These are phyloP conservation scores for Marmota monax DNA, from an alignment of 2,113 vertebrate genomes.

Conservation along the genomic window DNA sequence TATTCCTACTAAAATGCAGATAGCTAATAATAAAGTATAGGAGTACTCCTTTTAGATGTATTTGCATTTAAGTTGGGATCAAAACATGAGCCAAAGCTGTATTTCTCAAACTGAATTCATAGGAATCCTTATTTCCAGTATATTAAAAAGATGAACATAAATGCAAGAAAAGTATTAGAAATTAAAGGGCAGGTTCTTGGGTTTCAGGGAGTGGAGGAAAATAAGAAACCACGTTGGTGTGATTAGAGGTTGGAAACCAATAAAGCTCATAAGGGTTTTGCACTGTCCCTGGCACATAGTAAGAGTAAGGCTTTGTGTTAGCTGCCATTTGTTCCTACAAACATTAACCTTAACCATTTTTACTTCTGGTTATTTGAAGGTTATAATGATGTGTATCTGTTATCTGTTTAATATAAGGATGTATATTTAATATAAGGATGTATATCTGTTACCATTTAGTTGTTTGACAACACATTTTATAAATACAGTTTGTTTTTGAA, in stretches of 20 bases:
- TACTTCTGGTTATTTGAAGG: not conserved
- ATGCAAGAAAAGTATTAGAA: not conserved
- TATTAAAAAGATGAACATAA: not conserved
- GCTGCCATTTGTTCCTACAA: not conserved
- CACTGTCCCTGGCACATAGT: not conserved
- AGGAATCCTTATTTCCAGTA: not conserved
- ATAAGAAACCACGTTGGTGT: not conserved
- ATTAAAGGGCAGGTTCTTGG: not conserved
- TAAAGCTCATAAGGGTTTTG: not conserved
- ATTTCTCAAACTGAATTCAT: not conserved
- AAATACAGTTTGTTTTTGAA: slow-evolving; percentile 7
- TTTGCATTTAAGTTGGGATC: slow-evolving; percentile 29
- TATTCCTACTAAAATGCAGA: not conserved
- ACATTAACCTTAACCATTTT: not conserved
- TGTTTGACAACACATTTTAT: not conserved
- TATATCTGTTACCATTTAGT: too few relatives aligned
- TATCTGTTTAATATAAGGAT: too few relatives aligned
- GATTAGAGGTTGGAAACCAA: not conserved
- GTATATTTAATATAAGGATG: too few relatives aligned
- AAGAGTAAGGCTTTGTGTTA: not conserved
- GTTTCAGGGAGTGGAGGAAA: not conserved
- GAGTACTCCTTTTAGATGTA: not conserved
- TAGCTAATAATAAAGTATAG: not conserved
- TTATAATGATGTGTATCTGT: not conserved
- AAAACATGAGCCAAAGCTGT: not conserved